Base-by-base conservation (phyloP, 30 jellyfish, hydroid and myxozoan genomes). In the Aurelia aurita complex sp. Pacific region DNA sequence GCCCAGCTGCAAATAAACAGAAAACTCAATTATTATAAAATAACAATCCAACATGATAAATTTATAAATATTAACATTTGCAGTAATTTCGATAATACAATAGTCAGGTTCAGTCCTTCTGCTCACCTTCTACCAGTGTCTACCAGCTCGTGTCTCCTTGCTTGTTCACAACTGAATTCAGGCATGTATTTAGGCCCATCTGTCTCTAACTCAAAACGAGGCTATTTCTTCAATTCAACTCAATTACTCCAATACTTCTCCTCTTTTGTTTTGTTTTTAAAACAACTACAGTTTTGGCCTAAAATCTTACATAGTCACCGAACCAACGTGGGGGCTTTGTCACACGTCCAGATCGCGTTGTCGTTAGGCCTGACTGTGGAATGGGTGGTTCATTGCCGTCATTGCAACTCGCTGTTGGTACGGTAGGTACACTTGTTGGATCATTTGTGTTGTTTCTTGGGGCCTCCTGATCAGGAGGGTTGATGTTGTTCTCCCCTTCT, bases 321-420 rank as follows among this genome's bases (percentile, higher is more conserved):
- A 71, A 71, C 81, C 81, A 71, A 71, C 34, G 29, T 71, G 81
- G 81, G 52, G 81, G 81, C 81, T 71, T 71, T 71, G 64, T n/a
- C 64, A 71, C 18, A 18, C 81, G 81, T 71, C 81, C 81, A n/a
- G 64, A 71, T 71, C 64, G 63, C 81, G 81, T 71, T 71, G 17
- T 71, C 33, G 64, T 32, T 6, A 71, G 10, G 10, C 33, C 81
- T 36, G 67, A 71, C 5, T 71, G 63, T 35, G 52, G 64, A 71
- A 50, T 71, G 64, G 34, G 9, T 71, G 64, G 32, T 23, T 71
- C 67, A 71, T 71, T 35, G 81, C 64, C 52, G 67, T 23, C 29
- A 23, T 23, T 23, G 29, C 29, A 23, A 23, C 64, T 71, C n/a
- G 81, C 81, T 23, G 34, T 71, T 71, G 81, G 81, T 71, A 71